phyloP scores from a whole-genome alignment of 2,113 vertebrate genomes.

The Cyanoramphus novaezelandiae region DNA sequence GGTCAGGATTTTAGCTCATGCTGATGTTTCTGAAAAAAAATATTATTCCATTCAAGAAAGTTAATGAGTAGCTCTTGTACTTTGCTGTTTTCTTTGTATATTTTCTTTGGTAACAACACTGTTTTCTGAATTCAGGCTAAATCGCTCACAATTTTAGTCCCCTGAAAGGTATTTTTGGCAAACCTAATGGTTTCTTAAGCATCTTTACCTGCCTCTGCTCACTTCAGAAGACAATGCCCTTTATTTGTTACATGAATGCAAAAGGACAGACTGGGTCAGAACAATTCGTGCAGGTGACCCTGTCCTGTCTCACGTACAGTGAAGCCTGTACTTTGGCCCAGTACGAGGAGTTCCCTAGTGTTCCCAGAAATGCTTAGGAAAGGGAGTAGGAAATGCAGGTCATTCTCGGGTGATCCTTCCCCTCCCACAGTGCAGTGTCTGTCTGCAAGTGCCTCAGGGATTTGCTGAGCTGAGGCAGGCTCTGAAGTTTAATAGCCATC shows the following conservation, averaged over 20 bases:
- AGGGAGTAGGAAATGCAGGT: not conserved
- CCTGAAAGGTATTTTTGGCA: not conserved
- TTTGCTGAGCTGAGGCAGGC: not conserved
- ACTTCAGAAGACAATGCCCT: not conserved
- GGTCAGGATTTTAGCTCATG: not conserved
- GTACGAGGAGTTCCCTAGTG: not conserved
- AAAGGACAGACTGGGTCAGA: not conserved
- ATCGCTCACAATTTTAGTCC: not conserved
- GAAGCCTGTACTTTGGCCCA: not conserved
- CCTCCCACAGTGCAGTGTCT: not conserved
- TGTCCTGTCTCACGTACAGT: not conserved
- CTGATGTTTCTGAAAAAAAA: not conserved
- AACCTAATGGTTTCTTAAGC: not conserved
- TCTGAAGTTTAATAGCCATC: not conserved
- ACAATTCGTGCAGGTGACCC: constrained; percentile 22
- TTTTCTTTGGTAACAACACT: not conserved
- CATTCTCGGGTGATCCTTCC: not conserved
- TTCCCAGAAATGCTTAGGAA: constrained; percentile 33
- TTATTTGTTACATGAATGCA: not conserved
- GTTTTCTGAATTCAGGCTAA: not conserved
- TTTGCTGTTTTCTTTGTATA: not conserved
- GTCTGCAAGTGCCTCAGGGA: not conserved
- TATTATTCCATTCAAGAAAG: not conserved
- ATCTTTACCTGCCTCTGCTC: not conserved
- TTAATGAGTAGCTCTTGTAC: fast-evolving